Percentiles rank a stretch among this genome's conserved stretches.
phyloP scores from a whole-genome alignment of 2,113 vertebrate species.

The Sminthopsis crassicaudata region DNA sequence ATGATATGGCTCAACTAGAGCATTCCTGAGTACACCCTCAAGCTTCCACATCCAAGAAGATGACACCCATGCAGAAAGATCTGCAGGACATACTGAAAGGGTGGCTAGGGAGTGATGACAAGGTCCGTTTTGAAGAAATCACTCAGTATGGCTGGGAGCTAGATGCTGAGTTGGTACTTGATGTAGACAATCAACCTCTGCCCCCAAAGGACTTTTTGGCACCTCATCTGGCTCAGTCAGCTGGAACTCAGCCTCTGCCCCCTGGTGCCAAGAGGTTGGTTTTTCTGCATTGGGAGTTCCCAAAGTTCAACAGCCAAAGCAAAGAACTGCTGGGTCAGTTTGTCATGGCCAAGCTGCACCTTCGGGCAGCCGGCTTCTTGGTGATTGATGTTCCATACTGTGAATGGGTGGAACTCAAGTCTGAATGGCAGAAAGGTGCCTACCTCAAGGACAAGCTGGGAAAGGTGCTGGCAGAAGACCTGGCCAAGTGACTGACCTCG shows the following conservation, averaged over 20 bases:
- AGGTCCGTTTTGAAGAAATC: constrained; percentile 76
- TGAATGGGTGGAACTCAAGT: constrained; percentile 93
- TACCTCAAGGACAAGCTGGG: constrained; percentile 93
- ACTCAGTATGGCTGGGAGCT: constrained; percentile 92
- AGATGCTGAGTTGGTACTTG: constrained; percentile 90
- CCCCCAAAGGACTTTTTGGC: constrained; percentile 82
- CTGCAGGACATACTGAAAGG: constrained; percentile 78
- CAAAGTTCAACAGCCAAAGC: constrained; percentile 86
- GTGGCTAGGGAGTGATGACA: constrained; percentile 77
- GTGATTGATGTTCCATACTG: constrained; percentile 92
- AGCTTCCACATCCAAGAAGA: accelerated
- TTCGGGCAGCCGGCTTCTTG: constrained; percentile 89
- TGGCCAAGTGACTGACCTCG: constrained; percentile 83
- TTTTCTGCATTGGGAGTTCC: constrained; percentile 91
- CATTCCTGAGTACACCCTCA: constrained; percentile 59
- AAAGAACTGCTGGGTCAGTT: constrained; percentile 91
- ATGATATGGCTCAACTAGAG: constrained; percentile 87
- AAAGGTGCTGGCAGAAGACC: constrained; percentile 89
- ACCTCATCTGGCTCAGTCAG: constrained; percentile 79
- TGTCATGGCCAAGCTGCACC: constrained; percentile 88
- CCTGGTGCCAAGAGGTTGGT: constrained; percentile 85
- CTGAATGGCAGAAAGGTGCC: constrained; percentile 88
- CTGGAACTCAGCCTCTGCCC: constrained; percentile 83
- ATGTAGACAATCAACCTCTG: constrained; percentile 88
- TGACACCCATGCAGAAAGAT: constrained; percentile 82